Evolutionary conservation across 2,888 invertebrate genomes (phyloP).

Genomic region (Drosophila borealis): DNA sequence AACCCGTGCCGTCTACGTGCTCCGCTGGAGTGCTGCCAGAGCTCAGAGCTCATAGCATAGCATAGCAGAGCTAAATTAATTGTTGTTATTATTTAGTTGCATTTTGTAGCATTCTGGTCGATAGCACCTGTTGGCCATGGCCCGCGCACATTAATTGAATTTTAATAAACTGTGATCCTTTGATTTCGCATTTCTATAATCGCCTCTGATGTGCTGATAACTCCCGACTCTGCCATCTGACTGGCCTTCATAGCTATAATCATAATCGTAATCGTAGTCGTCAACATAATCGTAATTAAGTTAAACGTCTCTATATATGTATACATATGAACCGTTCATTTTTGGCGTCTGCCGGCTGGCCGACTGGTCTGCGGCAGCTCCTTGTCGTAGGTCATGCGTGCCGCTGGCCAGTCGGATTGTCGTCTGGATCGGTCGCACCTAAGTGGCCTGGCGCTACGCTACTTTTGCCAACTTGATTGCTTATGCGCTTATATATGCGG

Average conservation of each 20-base stretch:
- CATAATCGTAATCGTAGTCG: slow-evolving; percentile 55
- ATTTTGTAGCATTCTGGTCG: slow-evolving; percentile 11
- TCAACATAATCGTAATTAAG: slow-evolving; percentile 73
- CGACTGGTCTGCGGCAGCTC: slow-evolving; percentile 8
- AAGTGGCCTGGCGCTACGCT: slow-evolving; percentile 58
- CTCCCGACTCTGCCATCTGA: slow-evolving; percentile 19
- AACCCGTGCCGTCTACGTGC: slow-evolving; percentile 75
- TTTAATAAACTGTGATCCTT: slow-evolving; percentile 67
- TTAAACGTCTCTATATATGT: slow-evolving; percentile 46
- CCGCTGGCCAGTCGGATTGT: slow-evolving; percentile 36
- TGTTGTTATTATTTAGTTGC: slow-evolving; percentile 65
- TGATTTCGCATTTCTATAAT: slow-evolving; percentile 69
- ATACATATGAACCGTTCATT: slow-evolving; percentile 38
- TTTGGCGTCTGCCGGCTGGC: slow-evolving; percentile 39
- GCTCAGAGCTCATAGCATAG: slow-evolving; percentile 39
- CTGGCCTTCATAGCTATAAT: slow-evolving; percentile 36
- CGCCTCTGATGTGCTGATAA: slow-evolving; percentile 56
- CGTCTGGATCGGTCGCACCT: slow-evolving; percentile 33
- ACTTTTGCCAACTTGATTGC: slow-evolving; percentile 54
- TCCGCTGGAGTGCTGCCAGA: slow-evolving; percentile 8
- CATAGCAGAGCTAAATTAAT: slow-evolving; percentile 59
- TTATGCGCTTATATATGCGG: slow-evolving; percentile 60
- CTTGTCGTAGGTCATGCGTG: slow-evolving; percentile 74
- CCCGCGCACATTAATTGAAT: slow-evolving; percentile 70
- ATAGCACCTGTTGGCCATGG: slow-evolving; percentile 63